phyloP scores from a whole-genome alignment of 2,113 vertebrate species.

The Centrocercus urophasianus region DNA sequence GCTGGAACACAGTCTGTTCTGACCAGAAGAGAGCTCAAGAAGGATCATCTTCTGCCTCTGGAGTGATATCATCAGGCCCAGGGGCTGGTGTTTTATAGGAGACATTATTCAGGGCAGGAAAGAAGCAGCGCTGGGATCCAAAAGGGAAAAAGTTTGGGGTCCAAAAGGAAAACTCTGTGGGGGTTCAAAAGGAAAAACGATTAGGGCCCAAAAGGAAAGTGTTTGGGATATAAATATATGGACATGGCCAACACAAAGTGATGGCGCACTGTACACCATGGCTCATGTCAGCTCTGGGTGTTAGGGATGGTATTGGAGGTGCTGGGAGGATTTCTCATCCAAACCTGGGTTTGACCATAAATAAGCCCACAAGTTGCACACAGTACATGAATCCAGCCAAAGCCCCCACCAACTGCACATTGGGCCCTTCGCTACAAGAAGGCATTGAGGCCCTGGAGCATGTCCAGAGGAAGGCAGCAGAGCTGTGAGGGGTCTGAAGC shows the following conservation, averaged over 20 bases:
- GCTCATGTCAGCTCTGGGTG: not conserved
- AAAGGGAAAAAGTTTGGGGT: not conserved
- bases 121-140: not conserved
- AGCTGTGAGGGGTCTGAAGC: too few species aligned
- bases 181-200: not conserved
- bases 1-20: not conserved
- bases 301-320: not conserved
- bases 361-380: not conserved
- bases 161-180: not conserved
- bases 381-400: not conserved
- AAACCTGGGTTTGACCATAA: not conserved
- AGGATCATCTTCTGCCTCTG: not conserved
- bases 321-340: not conserved
- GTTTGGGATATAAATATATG: not conserved
- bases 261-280: not conserved
- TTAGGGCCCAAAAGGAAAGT: not conserved
- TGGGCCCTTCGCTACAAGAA: not conserved
- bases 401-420: not conserved
- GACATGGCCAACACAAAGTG: not conserved
- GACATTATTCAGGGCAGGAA: not conserved
- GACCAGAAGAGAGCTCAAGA: not conserved
- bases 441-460: too few species aligned
- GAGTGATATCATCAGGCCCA: not conserved
- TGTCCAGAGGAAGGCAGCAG: too few species aligned
- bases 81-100: not conserved